Percentiles rank a stretch among this genome's conserved stretches.
Evolutionary conservation across 2,888 invertebrate genomes (phyloP).

Genomic region (Autographa pulchrina): DNA sequence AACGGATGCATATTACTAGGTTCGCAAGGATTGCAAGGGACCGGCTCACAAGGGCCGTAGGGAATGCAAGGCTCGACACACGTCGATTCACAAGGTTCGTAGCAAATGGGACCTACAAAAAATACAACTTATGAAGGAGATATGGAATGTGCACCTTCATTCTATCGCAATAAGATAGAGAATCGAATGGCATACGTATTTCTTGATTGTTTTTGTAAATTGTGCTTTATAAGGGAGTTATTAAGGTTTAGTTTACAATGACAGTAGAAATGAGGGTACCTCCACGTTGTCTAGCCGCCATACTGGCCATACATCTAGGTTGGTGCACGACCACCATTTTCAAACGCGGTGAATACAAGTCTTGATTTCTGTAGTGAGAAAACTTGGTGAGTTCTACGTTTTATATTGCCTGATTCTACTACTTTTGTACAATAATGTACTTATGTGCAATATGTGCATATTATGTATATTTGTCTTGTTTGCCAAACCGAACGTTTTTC

Average conservation of each 20-base stretch:
- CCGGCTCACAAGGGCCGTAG: slow-evolving; percentile 17
- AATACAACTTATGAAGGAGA: slow-evolving; percentile 1
- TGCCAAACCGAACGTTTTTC: too few species aligned
- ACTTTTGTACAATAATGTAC: too few species aligned
- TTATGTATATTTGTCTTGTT: too few species aligned
- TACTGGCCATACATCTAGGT: slow-evolving; percentile 70
- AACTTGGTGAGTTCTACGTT: slow-evolving; percentile 75
- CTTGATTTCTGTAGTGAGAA: slow-evolving; percentile 80
- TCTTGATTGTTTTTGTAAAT: slow-evolving; percentile 6
- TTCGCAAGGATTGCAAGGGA: slow-evolving; percentile 19
- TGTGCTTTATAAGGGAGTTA: slow-evolving; percentile 13
- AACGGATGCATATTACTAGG: slow-evolving; percentile 52
- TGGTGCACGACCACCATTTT: slow-evolving; percentile 83
- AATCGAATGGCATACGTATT: neutral
- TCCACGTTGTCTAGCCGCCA: slow-evolving; percentile 72
- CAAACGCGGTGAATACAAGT: slow-evolving; percentile 66
- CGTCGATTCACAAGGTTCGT: slow-evolving; percentile 57
- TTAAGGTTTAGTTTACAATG: slow-evolving; percentile 30
- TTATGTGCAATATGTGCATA: too few species aligned
- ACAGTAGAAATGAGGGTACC: slow-evolving; percentile 64
- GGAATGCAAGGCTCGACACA: slow-evolving; percentile 23
- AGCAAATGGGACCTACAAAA: slow-evolving; percentile 76
- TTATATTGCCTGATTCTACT: neutral
- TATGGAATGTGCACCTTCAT: neutral
- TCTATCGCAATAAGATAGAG: neutral